Conservation (phyloP, 2,113 vertebrate genomes). For the Dryoscopus gambensis region DNA sequence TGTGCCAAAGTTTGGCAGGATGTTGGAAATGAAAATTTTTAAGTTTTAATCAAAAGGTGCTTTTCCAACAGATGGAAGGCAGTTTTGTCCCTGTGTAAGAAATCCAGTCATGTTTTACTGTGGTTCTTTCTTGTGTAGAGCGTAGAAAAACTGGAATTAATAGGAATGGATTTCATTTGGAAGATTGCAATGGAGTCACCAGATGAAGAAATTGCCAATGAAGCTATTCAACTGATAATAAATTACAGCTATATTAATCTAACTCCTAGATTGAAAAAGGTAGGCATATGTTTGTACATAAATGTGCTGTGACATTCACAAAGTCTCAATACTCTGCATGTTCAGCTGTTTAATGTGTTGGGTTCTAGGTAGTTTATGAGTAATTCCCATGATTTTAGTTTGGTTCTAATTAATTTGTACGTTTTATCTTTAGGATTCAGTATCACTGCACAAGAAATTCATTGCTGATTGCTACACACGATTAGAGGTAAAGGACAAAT, state of each 20-base stretch:
- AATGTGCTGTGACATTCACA: background rate
- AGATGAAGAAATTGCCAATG: slow-evolving; percentile 98
- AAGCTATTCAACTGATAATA: slow-evolving; percentile 97
- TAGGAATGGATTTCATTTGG: slow-evolving; percentile 99
- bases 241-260: slow-evolving; percentile 98
- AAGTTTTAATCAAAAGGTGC: background rate
- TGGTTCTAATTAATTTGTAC: background rate
- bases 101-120: background rate
- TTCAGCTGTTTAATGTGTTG: background rate
- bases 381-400: background rate
- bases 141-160: slow-evolving; percentile 94
- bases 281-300: slow-evolving; percentile 14
- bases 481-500: slow-evolving; percentile 82
- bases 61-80: background rate
- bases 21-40: background rate
- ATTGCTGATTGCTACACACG: slow-evolving; percentile 98
- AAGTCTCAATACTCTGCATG: background rate
- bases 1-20: background rate
- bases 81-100: background rate
- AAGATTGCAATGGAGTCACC: slow-evolving; percentile 98
- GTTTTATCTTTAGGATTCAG: slow-evolving; percentile 84
- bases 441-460: slow-evolving; percentile 98
- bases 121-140: slow-evolving; percentile 74
- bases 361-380: background rate
- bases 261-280: slow-evolving; percentile 97